phyloP scores from a whole-genome alignment of 2,797 vertebrate species.

The Morus bassanus region DNA sequence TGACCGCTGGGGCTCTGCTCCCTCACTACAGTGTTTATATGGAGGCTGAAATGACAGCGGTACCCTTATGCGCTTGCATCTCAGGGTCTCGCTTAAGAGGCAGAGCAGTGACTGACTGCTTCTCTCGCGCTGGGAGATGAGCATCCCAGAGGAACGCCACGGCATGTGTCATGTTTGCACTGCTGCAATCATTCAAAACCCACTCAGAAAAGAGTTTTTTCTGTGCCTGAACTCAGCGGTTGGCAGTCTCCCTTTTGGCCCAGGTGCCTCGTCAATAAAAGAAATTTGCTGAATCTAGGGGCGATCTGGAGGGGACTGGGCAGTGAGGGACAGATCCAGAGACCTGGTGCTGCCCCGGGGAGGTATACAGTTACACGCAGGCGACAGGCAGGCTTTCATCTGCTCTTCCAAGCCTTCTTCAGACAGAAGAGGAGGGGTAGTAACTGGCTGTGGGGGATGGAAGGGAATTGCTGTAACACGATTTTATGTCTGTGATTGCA shows the following conservation, averaged over 20 bases:
- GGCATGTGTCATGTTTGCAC: not conserved
- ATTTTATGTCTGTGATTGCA: constrained; percentile 55
- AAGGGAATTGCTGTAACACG: constrained; percentile 24
- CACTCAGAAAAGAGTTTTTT: not conserved
- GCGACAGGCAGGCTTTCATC: constrained; percentile 54
- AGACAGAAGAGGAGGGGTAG: constrained; percentile 17
- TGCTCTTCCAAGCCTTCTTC: not conserved
- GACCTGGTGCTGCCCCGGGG: not conserved
- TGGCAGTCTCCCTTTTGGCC: not conserved
- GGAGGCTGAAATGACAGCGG: not conserved
- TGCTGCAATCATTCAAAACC: not conserved
- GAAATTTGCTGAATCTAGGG: not conserved
- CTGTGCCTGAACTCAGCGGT: not conserved
- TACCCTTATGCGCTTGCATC: rapidly evolving
- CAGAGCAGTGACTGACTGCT: not conserved
- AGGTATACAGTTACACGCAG: not conserved
- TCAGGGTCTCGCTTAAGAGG: not conserved
- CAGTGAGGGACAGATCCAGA: not conserved
- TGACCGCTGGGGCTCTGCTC: not conserved
- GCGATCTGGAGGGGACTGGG: not conserved
- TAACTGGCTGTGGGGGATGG: constrained; percentile 29
- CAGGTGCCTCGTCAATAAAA: not conserved
- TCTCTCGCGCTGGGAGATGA: not conserved
- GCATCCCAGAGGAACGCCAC: not conserved
- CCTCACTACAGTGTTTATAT: rapidly evolving